Base-by-base conservation (phyloP, 2,113 vertebrate genomes). In the Pterophyllum scalare region DNA sequence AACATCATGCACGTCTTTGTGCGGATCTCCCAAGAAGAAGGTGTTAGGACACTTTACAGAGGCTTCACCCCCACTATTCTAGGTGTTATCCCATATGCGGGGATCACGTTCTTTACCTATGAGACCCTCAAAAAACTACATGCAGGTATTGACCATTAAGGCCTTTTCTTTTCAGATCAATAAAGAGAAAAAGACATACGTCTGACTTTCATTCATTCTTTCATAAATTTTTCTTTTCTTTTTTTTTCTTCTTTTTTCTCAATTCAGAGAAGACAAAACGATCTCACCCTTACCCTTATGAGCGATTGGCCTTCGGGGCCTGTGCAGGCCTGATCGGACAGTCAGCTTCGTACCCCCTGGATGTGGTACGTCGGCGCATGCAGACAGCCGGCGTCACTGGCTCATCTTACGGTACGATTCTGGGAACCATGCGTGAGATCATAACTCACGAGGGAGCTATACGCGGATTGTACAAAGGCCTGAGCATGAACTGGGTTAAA, bases 401-500 rank as follows among this genome's bases (percentile, higher is more conserved):
- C 43, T 96, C 96, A 56, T 93, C 91, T 0, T 97, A 96, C 87
- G 1, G 82, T 72, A 96, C 96, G 62, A 96, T 99, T 72, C 8
- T 95, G 49, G 92, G 94, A 85, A 99, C 98, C 28, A 96, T 98
- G 95, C 88, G 79, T 0, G 93, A 95, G 59, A 97, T 99, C 3
- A 83, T 98, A 6, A 33, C 88, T 0, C 96, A 97, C 74, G 98
- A 99, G 86, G 98, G 98, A 33, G 84, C 97, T 0, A n/a, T 98
- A 75, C 93, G 94, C 0, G 98, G 98, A 65, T 88, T 99, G 4
- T 99, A 99, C 95, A 99, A 99, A 84, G 98, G 98, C 64, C 96
- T 99, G 79, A 99, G 98, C 95, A 99, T 99, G 98, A 99, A 99
- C 95, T 99, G 98, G 98, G 92, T 99, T 26, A 99, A 99, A 83